A percentile compares a stretch with the other conserved stretches of the same genome.
Conservation (phyloP, 2,113 vertebrate genomes). For the Chaetodon auriga region DNA sequence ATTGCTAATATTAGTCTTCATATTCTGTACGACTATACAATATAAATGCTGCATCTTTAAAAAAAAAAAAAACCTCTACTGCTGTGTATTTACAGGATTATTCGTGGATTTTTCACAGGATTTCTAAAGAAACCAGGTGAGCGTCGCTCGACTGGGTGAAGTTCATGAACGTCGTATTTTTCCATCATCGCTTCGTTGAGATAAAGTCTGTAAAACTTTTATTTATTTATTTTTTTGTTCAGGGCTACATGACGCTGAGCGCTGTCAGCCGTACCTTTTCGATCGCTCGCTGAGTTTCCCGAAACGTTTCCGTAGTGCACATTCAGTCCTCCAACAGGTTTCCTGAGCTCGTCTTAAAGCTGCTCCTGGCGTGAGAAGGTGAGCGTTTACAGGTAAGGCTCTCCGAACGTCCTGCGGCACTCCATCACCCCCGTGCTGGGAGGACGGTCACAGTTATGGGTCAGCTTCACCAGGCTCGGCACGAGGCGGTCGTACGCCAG, state of each 20-base stretch:
- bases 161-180: constrained; percentile 28
- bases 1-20: constrained; percentile 68
- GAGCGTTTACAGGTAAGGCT: constrained; percentile 90
- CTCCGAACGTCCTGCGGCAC: constrained; percentile 94
- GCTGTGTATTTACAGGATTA: constrained; percentile 51
- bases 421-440: constrained; percentile 96
- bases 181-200: background rate
- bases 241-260: constrained; percentile 33
- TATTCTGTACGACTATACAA: constrained; percentile 57
- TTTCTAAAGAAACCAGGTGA: constrained; percentile 35
- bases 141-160: constrained; percentile 9
- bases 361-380: background rate
- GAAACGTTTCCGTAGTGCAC: constrained; percentile 4
- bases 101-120: constrained; percentile 44
- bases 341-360: constrained; percentile 74
- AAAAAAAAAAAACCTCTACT: constrained; percentile 48
- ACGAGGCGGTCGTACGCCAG: constrained; percentile 93
- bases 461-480: constrained; percentile 93
- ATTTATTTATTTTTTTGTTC: background rate
- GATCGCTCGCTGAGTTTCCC: background rate
- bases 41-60: constrained; percentile 63
- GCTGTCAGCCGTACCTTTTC: constrained; percentile 7
- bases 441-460: constrained; percentile 95
- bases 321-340: constrained; percentile 50
- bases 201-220: constrained; percentile 16